phyloP scores from a whole-genome alignment of 2,888 invertebrate genomes.

The Eudasyphora cyanicolor region DNA sequence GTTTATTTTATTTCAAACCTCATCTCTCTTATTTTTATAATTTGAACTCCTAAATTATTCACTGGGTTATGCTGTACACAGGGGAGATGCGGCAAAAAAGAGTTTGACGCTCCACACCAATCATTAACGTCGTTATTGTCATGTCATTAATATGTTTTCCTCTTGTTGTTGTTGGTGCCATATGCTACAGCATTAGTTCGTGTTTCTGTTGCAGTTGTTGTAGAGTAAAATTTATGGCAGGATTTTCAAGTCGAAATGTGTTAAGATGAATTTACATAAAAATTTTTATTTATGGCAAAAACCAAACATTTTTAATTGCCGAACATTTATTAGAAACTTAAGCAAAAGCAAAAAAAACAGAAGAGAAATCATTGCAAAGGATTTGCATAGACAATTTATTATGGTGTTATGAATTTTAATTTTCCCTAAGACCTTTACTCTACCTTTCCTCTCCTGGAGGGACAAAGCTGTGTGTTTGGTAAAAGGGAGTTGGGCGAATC shows the following conservation, averaged over 20 bases:
- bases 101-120: constrained; percentile 60
- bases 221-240: constrained; percentile 40
- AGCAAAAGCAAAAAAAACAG: no score
- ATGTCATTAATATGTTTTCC: constrained; percentile 55
- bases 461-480: neutral
- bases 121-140: constrained; percentile 66
- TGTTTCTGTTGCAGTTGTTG: neutral
- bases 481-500: neutral
- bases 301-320: constrained; percentile 65
- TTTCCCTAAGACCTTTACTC: no score
- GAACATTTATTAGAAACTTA: constrained; percentile 64
- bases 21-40: no score
- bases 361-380: constrained; percentile 35
- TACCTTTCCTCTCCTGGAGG: neutral
- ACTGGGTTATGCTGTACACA: constrained; percentile 44
- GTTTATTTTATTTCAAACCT: no score
- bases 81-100: constrained; percentile 1
- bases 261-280: constrained; percentile 66
- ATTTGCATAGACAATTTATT: constrained; percentile 57
- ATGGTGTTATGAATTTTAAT: constrained; percentile 37
- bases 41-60: constrained; percentile 27
- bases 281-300: constrained; percentile 64
- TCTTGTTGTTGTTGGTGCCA: neutral
- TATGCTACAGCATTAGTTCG: neutral
- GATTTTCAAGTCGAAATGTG: constrained; percentile 61